Conservation (phyloP, 2,888 invertebrate species). For the Palloptera scutellata region DNA sequence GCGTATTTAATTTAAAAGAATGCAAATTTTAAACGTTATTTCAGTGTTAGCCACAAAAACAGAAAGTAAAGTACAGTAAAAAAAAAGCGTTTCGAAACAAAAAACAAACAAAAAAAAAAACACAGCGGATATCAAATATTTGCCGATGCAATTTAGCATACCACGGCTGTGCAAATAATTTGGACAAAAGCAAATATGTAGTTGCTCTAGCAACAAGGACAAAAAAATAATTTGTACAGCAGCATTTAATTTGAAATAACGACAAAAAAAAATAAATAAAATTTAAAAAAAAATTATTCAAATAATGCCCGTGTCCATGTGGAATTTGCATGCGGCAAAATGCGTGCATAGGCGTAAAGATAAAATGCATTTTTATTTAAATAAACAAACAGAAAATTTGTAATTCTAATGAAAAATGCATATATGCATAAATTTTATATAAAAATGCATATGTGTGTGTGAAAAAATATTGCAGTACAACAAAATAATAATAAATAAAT, state of each 20-base stretch:
- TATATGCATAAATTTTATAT: neutral
- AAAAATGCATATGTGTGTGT: no score
- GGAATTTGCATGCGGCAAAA: neutral
- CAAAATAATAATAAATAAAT: no score
- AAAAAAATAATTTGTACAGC: constrained; percentile 39
- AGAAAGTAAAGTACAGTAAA: constrained; percentile 44
- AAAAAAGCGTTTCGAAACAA: constrained; percentile 10
- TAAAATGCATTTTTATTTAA: constrained; percentile 15
- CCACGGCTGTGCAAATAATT: constrained; percentile 51
- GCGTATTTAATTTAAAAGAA: constrained; percentile 33
- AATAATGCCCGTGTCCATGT: no score
- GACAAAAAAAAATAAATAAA: constrained; percentile 16
- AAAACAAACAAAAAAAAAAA: constrained; percentile 34
- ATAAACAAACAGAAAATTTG: neutral
- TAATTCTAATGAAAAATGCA: constrained; percentile 1
- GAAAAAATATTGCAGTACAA: no score
- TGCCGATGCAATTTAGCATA: constrained; percentile 56
- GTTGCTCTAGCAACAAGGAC: constrained; percentile 41
- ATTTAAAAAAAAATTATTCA: no score
- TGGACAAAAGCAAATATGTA: constrained; percentile 38
- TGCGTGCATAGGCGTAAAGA: neutral
- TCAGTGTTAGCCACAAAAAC: constrained; percentile 1
- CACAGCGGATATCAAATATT: constrained; percentile 57
- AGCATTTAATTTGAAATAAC: constrained; percentile 37
- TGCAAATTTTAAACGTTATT: constrained; percentile 27